Evolutionary conservation across 2,797 vertebrate species (phyloP).

Genomic region (Heteromormyrus szaboi): DNA sequence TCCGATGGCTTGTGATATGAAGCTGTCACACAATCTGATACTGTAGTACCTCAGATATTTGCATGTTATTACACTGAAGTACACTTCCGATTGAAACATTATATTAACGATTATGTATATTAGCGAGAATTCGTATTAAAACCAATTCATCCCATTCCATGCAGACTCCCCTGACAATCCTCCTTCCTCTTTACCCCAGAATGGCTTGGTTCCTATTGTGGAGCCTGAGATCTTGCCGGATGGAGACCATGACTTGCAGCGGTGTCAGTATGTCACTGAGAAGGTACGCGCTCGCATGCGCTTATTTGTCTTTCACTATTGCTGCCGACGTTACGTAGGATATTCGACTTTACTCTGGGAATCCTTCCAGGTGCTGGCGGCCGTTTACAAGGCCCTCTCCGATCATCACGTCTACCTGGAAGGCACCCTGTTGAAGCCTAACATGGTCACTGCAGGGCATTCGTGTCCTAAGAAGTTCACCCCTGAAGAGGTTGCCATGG

Average conservation of each 20-base stretch:
- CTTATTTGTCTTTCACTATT: constrained; percentile 52
- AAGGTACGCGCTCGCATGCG: constrained; percentile 58
- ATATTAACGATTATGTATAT: background rate
- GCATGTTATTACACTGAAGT: background rate
- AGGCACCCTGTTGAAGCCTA: constrained; percentile 91
- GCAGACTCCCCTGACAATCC: background rate
- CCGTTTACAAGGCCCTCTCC: constrained; percentile 88
- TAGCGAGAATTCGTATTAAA: background rate
- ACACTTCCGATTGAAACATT: background rate
- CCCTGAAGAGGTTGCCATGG: constrained; percentile 83
- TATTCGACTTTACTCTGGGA: background rate
- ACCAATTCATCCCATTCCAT: background rate
- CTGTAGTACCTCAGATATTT: background rate
- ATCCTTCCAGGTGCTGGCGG: constrained; percentile 77
- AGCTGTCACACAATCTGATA: background rate
- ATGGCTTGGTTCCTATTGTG: constrained; percentile 91
- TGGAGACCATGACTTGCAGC: constrained; percentile 80
- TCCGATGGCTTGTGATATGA: background rate
- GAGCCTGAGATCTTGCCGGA: constrained; percentile 93
- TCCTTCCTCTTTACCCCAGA: constrained; percentile 48
- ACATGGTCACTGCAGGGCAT: constrained; percentile 91
- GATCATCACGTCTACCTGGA: constrained; percentile 95
- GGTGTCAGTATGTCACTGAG: constrained; percentile 87
- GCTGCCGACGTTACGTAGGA: constrained; percentile 44
- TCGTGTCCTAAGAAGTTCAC: constrained; percentile 82